These are phyloP conservation scores for Heliconius hermathena DNA, from an alignment of 1,140 invertebrate species.

Conservation along the genomic window DNA sequence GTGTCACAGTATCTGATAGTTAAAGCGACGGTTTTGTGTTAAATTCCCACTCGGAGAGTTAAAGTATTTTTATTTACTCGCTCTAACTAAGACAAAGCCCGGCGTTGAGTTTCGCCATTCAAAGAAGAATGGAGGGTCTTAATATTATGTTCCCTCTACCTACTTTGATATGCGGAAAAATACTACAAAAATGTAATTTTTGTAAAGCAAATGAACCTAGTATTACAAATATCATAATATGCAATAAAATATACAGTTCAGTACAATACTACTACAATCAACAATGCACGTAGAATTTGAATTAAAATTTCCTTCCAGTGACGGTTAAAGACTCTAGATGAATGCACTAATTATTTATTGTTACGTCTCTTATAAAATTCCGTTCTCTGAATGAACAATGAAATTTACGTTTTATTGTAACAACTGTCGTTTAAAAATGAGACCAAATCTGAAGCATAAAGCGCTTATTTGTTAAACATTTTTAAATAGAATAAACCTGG, in stretches of 20 bases:
- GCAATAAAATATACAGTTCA: not conserved
- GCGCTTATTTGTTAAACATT: not conserved
- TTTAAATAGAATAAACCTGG: not conserved
- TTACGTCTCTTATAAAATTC: not conserved
- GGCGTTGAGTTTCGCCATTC: too few species aligned
- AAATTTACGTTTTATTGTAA: constrained; percentile 8
- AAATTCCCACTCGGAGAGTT: too few species aligned
- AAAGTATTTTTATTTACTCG: too few species aligned
- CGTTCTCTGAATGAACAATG: constrained; percentile 26
- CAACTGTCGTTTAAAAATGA: not conserved
- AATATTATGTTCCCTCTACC: too few species aligned
- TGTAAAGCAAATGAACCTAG: too few species aligned
- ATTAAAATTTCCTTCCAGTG: constrained; percentile 1
- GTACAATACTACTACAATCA: not conserved
- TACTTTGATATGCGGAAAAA: too few species aligned
- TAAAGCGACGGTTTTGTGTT: too few species aligned
- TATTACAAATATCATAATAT: not conserved
- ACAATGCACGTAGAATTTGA: not conserved
- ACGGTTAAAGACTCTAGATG: not conserved
- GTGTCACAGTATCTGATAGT: too few species aligned
- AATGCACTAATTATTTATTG: constrained; percentile 23
- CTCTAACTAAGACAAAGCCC: too few species aligned
- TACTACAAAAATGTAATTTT: too few species aligned
- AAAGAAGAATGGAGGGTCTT: too few species aligned
- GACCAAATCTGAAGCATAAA: not conserved